These are phyloP conservation scores for Zingel zingel DNA, from an alignment of 2,113 vertebrate genomes.

Conservation along the genomic window DNA sequence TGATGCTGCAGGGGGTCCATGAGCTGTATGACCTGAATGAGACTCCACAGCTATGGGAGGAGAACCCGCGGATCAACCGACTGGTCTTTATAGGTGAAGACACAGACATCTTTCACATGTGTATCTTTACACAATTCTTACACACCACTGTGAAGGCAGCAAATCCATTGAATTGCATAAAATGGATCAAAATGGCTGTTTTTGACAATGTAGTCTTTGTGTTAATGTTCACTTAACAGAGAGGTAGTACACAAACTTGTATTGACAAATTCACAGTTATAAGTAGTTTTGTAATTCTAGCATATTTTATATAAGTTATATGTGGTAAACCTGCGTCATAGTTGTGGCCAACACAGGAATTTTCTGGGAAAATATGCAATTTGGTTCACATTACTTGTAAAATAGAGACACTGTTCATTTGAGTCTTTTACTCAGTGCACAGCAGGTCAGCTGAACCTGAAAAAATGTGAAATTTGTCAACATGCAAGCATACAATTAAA, in stretches of 20 bases:
- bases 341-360: not conserved
- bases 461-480: not conserved
- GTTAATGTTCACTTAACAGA: not conserved
- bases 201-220: not conserved
- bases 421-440: not conserved
- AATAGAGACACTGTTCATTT: not conserved
- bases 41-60: conserved; percentile 89
- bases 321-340: not conserved
- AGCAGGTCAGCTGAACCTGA: not conserved
- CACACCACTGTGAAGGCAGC: not conserved
- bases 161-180: not conserved
- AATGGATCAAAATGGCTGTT: not conserved
- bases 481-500: not conserved
- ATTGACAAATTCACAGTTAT: not conserved
- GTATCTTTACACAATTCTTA: not conserved
- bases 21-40: conserved; percentile 96
- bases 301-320: not conserved
- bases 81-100: conserved; percentile 94
- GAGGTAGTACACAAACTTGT: not conserved
- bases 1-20: conserved; percentile 95
- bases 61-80: conserved; percentile 86
- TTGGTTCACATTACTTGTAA: not conserved
- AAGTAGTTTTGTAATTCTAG: not conserved
- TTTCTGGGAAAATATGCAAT: not conserved
- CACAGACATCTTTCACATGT: conserved; percentile 13